Conservation (phyloP, 2,888 invertebrate species). For the Sialis lutaria region DNA sequence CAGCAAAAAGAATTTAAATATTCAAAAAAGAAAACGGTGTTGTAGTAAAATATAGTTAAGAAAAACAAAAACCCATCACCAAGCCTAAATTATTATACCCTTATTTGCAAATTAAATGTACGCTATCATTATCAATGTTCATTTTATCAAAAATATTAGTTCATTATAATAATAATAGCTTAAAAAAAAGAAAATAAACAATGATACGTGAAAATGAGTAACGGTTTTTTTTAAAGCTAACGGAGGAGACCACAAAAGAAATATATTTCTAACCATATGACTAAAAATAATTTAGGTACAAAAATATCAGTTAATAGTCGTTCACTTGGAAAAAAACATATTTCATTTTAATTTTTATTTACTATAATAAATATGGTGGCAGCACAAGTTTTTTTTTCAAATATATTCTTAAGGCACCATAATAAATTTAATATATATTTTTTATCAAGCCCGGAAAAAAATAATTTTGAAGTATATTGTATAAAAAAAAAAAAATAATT, state of each 20-base stretch:
- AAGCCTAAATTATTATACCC: not conserved
- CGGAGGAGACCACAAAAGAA: slow-evolving; percentile 2
- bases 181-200: not conserved
- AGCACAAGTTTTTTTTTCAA: not conserved
- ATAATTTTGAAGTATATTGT: too few species aligned
- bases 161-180: not conserved
- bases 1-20: too few species aligned
- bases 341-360: not conserved
- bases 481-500: too few species aligned
- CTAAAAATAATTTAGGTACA: not conserved
- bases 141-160: too few species aligned
- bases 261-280: slow-evolving; percentile 3
- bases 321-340: not conserved
- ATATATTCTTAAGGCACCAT: too few species aligned
- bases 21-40: too few species aligned
- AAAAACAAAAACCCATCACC: not conserved
- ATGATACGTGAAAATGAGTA: not conserved
- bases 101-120: not conserved
- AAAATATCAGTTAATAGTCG: not conserved
- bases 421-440: too few species aligned
- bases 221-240: not conserved
- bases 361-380: not conserved
- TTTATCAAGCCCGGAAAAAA: too few species aligned
- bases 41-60: not conserved
- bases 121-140: too few species aligned